Evolutionary conservation across 1,140 invertebrate species (phyloP), one percentile per base, ranked within the genome.

Genomic region (Aphidius gifuensis): DNA sequence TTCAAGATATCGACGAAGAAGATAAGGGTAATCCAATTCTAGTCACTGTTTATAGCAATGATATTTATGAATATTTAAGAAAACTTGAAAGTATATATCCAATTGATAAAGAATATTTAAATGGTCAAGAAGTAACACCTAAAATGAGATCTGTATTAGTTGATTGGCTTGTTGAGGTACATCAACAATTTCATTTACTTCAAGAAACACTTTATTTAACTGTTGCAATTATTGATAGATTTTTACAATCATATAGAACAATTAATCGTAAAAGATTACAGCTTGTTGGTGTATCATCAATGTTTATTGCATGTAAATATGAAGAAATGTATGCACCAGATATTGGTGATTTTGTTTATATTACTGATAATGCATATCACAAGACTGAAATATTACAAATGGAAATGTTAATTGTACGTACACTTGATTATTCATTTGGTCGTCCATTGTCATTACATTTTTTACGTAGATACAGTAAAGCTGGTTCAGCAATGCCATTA

Each of bases 111-210:
- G 82, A 87, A 67, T 89, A 87, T 76, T 80, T 94, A 48, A 80
- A 83, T 44, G 85, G 83, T 43, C 86, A 91, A 68, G 69, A 79
- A 61, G 84, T 95, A 2, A 90, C 88, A 16, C 84, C 88, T 0
- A 90, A 88, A 71, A 98, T 98, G 94, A 86, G 97, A 62, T 82
- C 87, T 6, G 90, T 96, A 45, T 81, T 96, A 1, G 83, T 98
- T 64, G 94, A 98, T 77, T 99, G 96, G 96, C 80, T 98, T 38
- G 89, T 96, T 23, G 93, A 97, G 73, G 93, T 98, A 9, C 94
- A 97, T 72, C 80, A 85, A 62, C 90, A 93, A 74, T 98, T 98
- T 74, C 87, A 88, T 65, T 80, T 98, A 9, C 80, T 91, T n/a
- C 87, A 91, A 68, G 96, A 98, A 79, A 98, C 96, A 4, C 86